Base-by-base conservation (phyloP, 2,888 invertebrate genomes). In the Embidobia sp. region DNA sequence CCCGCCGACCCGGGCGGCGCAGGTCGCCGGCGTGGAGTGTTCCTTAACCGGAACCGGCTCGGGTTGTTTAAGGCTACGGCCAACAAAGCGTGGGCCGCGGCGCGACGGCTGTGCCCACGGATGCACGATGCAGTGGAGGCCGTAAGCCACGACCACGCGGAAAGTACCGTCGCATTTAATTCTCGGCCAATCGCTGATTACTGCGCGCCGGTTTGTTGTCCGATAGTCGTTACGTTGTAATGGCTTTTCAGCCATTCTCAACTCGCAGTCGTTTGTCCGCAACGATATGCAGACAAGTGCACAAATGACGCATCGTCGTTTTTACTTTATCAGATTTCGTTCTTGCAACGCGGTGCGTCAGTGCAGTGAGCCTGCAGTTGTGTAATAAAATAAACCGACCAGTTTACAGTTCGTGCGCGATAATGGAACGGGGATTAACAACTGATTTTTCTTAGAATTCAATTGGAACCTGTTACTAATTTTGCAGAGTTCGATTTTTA, bases 101-200 rank as follows among this genome's bases (percentile, higher is more conserved):
- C 48, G 82, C 64, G 61, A 75, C 73, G 77, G 81, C 80, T 84
- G 83, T 83, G 83, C 85, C 84, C 83, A 80, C 85, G 87, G 87
- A 87, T 85, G 78, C 81, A 84, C 86, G 87, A 83, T 86, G 80
- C 79, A 82, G 69, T 82, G 83, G 66, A 40, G 76, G 67, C 81
- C 81, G 85, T 85, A 83, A 85, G 81, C 82, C 75, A 74, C 78
- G 80, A 80, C 79, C 79, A 79, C 79, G 79, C 79, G 72, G 80
- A 83, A 82, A 82, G 82, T 79, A 81, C 79, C 70, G 80, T 74
- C 80, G 73, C 80, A 80, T 79, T 82, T 83, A 81, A 81, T 82
- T 82, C 82, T 48, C 78, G 59, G 70, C 78, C 79, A 48, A 80
- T 75, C 78, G 76, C 70, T 66, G 57, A 66, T 66, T 76, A 44